A percentile compares a stretch with the other conserved stretches of the same genome.
Evolutionary conservation across 2,113 vertebrate species (phyloP).

Genomic region (Apteryx mantelli): DNA sequence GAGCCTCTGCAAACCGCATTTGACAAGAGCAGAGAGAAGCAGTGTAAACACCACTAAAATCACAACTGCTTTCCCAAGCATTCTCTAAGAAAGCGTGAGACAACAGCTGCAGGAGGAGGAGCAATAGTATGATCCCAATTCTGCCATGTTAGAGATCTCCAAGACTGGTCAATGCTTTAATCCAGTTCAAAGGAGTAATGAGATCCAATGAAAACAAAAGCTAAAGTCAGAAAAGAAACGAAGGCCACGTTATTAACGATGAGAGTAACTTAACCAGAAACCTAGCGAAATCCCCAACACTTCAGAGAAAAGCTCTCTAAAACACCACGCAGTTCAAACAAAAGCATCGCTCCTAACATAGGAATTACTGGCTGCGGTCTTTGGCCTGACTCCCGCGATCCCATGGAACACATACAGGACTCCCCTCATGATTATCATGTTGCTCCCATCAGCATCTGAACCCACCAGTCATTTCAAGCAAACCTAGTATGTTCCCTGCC

Average conservation of each 20-base stretch:
- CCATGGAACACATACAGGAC: fast-evolving
- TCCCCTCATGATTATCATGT: not conserved
- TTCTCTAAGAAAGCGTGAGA: not conserved
- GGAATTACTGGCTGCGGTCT: not conserved
- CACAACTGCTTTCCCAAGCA: not conserved
- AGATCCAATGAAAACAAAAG: not conserved
- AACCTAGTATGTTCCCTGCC: not conserved
- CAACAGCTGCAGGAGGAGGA: not conserved
- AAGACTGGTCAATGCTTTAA: not conserved
- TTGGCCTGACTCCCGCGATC: fast-evolving
- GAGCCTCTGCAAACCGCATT: not conserved
- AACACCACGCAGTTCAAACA: not conserved
- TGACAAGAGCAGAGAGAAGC: not conserved
- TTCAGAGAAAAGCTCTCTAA: not conserved
- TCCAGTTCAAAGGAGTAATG: not conserved
- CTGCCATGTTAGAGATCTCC: not conserved
- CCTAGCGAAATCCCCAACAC: not conserved
- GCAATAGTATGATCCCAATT: not conserved
- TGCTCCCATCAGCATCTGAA: not conserved
- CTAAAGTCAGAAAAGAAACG: not conserved
- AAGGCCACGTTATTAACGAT: not conserved
- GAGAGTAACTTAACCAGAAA: not conserved
- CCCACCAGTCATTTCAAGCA: not conserved
- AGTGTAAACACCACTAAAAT: not conserved
- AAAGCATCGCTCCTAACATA: not conserved